Conservation (phyloP, 2,797 vertebrate genomes). For the Triplophysa bombifrons region DNA sequence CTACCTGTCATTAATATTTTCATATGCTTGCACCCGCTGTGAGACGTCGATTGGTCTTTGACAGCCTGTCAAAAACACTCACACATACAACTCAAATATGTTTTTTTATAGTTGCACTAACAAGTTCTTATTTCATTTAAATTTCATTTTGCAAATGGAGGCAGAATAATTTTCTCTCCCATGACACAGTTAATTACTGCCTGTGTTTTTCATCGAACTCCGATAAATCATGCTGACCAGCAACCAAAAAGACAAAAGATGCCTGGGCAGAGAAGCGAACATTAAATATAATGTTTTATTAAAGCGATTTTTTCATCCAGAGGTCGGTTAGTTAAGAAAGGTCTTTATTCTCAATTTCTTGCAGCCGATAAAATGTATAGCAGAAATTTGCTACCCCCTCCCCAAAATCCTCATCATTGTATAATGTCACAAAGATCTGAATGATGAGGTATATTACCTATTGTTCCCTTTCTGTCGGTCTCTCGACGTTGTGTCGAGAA, state of each 20-base stretch:
- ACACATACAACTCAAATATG: not conserved
- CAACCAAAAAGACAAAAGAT: slow-evolving; percentile 31
- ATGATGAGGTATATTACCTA: slow-evolving; percentile 56
- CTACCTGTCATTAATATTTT: slow-evolving; percentile 15
- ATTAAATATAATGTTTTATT: slow-evolving; percentile 42
- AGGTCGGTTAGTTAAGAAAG: slow-evolving; percentile 35
- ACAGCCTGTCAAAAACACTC: slow-evolving; percentile 15
- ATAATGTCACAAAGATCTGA: slow-evolving; percentile 52
- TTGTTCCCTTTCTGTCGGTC: too few species aligned
- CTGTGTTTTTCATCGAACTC: slow-evolving; percentile 18
- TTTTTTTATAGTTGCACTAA: not conserved
- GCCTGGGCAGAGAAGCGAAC: slow-evolving; percentile 40
- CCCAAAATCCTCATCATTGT: slow-evolving; percentile 50
- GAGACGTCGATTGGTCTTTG: slow-evolving; percentile 7
- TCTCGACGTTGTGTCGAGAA: too few species aligned
- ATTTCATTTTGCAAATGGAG: slow-evolving; percentile 32
- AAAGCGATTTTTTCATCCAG: slow-evolving; percentile 26
- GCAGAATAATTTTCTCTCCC: slow-evolving; percentile 11
- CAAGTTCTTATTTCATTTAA: not conserved
- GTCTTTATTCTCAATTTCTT: slow-evolving; percentile 48
- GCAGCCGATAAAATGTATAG: slow-evolving; percentile 41
- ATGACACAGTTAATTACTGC: slow-evolving; percentile 14
- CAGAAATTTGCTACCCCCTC: slow-evolving; percentile 41
- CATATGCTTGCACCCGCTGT: slow-evolving; percentile 6
- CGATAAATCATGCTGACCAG: slow-evolving; percentile 39